Percentiles rank a stretch among this genome's conserved stretches.
Conservation (phyloP, 2,113 vertebrate species). For the Neopipo cinnamomea region DNA sequence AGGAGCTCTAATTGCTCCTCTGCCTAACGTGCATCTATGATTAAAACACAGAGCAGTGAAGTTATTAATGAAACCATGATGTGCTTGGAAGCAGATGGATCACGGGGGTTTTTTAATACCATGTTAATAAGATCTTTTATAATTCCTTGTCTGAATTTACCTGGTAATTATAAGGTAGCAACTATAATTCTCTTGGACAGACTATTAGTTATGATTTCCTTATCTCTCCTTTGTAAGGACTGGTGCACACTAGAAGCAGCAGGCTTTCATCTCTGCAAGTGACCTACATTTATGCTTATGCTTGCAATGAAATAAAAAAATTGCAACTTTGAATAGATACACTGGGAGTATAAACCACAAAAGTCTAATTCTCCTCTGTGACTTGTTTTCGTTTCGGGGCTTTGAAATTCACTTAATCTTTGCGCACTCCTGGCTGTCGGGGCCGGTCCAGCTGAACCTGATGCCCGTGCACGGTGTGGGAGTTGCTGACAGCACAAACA, state of each 20-base stretch:
- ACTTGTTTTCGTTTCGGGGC: background rate
- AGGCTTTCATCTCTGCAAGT: slow-evolving; percentile 58
- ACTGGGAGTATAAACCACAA: background rate
- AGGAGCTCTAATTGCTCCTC: background rate
- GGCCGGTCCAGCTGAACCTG: background rate
- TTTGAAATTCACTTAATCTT: background rate
- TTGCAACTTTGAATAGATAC: slow-evolving; percentile 26
- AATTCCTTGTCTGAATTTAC: slow-evolving; percentile 68
- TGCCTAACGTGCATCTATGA: background rate
- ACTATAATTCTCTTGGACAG: slow-evolving; percentile 61
- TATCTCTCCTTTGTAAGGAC: slow-evolving; percentile 39
- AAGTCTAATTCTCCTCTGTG: background rate
- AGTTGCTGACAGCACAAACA: background rate
- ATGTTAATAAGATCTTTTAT: slow-evolving; percentile 8
- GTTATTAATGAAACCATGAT: background rate
- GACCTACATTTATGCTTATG: slow-evolving; percentile 67
- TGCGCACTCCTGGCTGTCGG: accelerated
- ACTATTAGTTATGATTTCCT: slow-evolving; percentile 62
- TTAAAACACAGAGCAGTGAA: background rate
- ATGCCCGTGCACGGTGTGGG: background rate
- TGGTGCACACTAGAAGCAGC: slow-evolving; percentile 44
- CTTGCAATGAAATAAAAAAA: background rate
- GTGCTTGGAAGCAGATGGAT: background rate
- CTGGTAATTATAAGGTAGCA: slow-evolving; percentile 73
- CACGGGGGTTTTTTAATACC: background rate